Evolutionary conservation across 2,888 invertebrate genomes (phyloP).

Genomic region (Platerodrilus igneus): DNA sequence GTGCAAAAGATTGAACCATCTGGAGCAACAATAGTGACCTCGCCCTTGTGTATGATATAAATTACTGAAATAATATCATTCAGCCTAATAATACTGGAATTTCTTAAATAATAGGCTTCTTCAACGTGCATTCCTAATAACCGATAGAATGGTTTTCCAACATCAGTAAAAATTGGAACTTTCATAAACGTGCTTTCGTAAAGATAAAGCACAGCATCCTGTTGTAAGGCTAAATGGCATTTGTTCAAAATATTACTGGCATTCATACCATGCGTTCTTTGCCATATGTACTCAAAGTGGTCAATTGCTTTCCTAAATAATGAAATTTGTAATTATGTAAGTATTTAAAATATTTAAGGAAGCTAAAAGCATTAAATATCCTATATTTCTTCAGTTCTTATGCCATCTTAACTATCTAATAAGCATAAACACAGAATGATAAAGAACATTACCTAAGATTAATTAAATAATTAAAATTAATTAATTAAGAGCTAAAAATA

Average conservation of each 20-base stretch:
- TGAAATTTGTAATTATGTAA: background rate
- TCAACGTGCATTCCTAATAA: slow-evolving; percentile 25
- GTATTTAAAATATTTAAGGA: background rate
- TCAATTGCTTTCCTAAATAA: slow-evolving; percentile 29
- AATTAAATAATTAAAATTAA: too few relatives aligned
- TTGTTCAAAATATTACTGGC: slow-evolving; percentile 26
- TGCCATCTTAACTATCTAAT: background rate
- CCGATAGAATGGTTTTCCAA: slow-evolving; percentile 26
- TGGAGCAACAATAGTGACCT: slow-evolving; percentile 26
- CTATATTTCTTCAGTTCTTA: background rate
- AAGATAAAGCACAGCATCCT: slow-evolving; percentile 29
- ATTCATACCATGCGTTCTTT: slow-evolving; percentile 30
- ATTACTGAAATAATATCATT: slow-evolving; percentile 29
- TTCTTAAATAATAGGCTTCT: slow-evolving; percentile 27
- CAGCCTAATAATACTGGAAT: slow-evolving; percentile 24
- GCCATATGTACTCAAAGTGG: slow-evolving; percentile 33
- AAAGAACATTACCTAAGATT: too few relatives aligned
- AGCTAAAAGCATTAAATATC: background rate
- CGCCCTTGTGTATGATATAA: slow-evolving; percentile 31
- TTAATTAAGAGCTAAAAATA: too few relatives aligned
- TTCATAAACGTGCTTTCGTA: slow-evolving; percentile 27
- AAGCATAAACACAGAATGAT: too few relatives aligned
- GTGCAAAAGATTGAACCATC: slow-evolving; percentile 25
- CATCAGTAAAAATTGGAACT: slow-evolving; percentile 27
- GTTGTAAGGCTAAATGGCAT: slow-evolving; percentile 27